Evolutionary conservation across 2,113 vertebrate genomes (phyloP), one percentile per base, ranked within the genome.

Genomic region (Spilogale gracilis): DNA sequence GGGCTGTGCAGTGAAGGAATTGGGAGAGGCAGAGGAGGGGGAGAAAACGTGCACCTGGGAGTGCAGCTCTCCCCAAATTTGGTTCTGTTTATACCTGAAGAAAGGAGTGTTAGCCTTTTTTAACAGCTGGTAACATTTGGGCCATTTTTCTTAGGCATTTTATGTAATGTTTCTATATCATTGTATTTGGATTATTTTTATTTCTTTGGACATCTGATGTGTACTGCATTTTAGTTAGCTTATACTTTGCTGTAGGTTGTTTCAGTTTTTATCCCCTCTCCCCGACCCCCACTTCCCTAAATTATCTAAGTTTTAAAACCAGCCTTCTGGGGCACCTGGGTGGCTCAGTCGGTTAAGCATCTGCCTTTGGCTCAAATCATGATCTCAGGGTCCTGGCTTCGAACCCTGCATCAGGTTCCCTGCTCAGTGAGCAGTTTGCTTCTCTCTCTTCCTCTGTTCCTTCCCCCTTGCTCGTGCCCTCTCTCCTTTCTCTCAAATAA

Each of bases 201-300:
- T 71, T 32, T 18, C 30, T 87, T 95, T 84, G 83, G 58, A 43
- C 16, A n/a, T 84, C 38, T 88, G 25, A 43, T 69, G 14, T 81
- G 27, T 65, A 56, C 38, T 13, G 16, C 13, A 71, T 95, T 89
- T 92, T 67, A 89, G n/a, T 80, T 76, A 79, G 32, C 43, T 74
- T 89, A 21, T 38, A 73, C 83, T 96, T 69, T 92, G 54, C 32
- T 89, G 95, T 83, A 88, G 92, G 61, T 92, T 76, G 69, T 91
- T 94, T 92, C 13, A 30, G 38, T 73, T 73, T 73, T 67, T 17
- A 6, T 43, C 11, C 12, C 3, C 11, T 23, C 3, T 3, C 3
- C 3, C 16, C 16, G 6, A 14, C 32, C 32, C 7, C 13, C 14
- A 18, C 61, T 69, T 17, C 32, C 32, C 16, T 69, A 69, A n/a